Base-by-base conservation (phyloP, 2,113 vertebrate genomes). In the Melanostigma gelatinosum region DNA sequence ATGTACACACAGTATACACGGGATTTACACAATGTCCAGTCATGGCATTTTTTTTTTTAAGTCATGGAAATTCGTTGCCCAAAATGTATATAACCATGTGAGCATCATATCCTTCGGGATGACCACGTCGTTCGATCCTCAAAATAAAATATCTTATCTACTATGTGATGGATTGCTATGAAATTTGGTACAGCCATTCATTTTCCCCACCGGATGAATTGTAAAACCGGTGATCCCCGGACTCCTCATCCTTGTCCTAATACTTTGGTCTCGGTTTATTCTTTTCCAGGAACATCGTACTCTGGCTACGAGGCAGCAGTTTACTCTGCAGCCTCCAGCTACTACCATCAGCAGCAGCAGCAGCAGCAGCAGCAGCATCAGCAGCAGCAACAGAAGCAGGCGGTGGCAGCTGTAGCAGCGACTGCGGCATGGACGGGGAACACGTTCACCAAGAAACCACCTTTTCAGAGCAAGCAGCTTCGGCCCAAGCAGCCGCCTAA, bases 241-340 rank as follows among this genome's bases (percentile, higher is more conserved):
- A 58, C 27, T 22, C 18, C 18, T 50, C 7, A 8, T 20, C 20
- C 22, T 50, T 20, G 20, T 20, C 6, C 11, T 4, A 46, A 46
- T 46, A 40, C 38, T 40, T 46, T 8, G 7, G 1, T 18, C 40
- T 4, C 34, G 34, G 34, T 4, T 34, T 11, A 15, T 55, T 16
- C 0, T 58, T 54, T 84, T 91, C 75, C 58, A 99, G 98, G 98
- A 92, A 96, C 97, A 0, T 97, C 97, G 6, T 99, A 99, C 88
- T 98, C 98, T 0, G 97, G 98, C 83, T 99, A 99, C 82, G 98
- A 99, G 93, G 98, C 98, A 4, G 98, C 98, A 11, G 97, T 99
- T 61, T 99, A 99, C 94, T 99, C 98, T 0, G 98, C 98, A 64
- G 98, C 98, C 40, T 99, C 98, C 0, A 98, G 95, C 83, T 99